Base-by-base conservation (phyloP, 2,113 vertebrate species). In the Lota lota region DNA sequence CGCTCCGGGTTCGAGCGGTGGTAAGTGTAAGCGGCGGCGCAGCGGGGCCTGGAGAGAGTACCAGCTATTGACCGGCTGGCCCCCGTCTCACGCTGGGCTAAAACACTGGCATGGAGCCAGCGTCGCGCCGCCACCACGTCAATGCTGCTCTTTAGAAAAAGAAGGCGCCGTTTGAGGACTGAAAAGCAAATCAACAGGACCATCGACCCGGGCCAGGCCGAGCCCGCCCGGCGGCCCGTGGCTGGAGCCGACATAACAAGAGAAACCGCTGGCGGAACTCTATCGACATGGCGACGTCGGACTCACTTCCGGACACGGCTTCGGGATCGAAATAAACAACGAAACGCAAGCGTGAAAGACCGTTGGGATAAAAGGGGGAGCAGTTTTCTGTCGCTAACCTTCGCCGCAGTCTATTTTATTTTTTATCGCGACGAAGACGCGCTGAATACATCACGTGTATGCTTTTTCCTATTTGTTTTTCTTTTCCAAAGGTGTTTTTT, bases 101-200 rank as follows among this genome's bases (percentile, higher is more conserved):
- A 83, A 83, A 85, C 75, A 82, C 79, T 67, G 79, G 78, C 83
- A 80, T 82, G 81, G 83, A 80, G 84, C 69, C 58, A 77, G 84
- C 11, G 81, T 86, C 82, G 83, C 78, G 4, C 28, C 28, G 28
- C 28, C 28, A 84, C 85, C 81, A 83, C 78, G 86, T 90, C 88
- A 85, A 89, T 90, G 85, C 76, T 88, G 88, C 88, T 90, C 89
- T 90, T 89, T 88, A 84, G 81, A 89, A 88, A 89, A 14, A 5
- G 11, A 79, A 76, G 81, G 66, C 82, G 76, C 80, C 67, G 79
- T 76, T 84, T 70, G 79, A 82, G 83, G 83, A 88, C 82, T 87
- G 87, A 82, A 84, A 56, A 85, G 86, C 83, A 85, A 89, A 90
- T 89, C 88, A 90, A 84, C 81, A 51, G 50, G 2, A 11, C 64